Base-by-base conservation (phyloP, 1,140 invertebrate species). In the Dinoponera quadriceps region DNA sequence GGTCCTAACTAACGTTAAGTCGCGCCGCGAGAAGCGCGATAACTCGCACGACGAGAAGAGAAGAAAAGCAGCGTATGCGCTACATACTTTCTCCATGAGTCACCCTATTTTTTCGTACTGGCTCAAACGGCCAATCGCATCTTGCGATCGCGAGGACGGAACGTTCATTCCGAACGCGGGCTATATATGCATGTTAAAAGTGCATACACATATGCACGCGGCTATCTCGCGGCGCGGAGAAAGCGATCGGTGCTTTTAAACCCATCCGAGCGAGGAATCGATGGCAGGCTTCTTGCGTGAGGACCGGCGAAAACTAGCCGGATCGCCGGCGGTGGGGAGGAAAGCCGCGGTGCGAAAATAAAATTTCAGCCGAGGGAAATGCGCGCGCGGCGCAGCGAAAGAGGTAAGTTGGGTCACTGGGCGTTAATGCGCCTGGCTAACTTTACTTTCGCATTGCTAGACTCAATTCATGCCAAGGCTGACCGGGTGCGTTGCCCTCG, bases 391-490 rank as follows among this genome's bases (percentile, higher is more conserved):
- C 49, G 82, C 59, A 78, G 87, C 83, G 49, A 78, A 75, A 63
- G 83, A 82, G 75, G 57, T 90, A 88, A 80, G 88, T 84, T 86
- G 88, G 86, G 75, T 80, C 75, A 85, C 85, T 85, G 83, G 86
- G 87, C 86, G 90, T 84, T 75, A 89, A 87, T 85, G 86, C 83
- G 88, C 84, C 83, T 44, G 88, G 91, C 90, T 90, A 93, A 92
- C 92, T 93, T 93, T 91, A 94, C 93, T 94, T 94, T 94, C 92
- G 92, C 92, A 94, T 94, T 94, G 93, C 94, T 94, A 94, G 94
- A 94, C 92, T 94, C 94, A 93, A 94, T 94, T 94, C 94, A 93
- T 94, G 94, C 94, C 94, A 94, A 94, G 94, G 94, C 94, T 94
- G 94, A 93, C 91, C 89, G 94, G 92, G 94, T 94, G 94, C 94